These are phyloP conservation scores for Channa argus DNA, from an alignment of 2,113 vertebrate genomes.

Conservation along the genomic window DNA sequence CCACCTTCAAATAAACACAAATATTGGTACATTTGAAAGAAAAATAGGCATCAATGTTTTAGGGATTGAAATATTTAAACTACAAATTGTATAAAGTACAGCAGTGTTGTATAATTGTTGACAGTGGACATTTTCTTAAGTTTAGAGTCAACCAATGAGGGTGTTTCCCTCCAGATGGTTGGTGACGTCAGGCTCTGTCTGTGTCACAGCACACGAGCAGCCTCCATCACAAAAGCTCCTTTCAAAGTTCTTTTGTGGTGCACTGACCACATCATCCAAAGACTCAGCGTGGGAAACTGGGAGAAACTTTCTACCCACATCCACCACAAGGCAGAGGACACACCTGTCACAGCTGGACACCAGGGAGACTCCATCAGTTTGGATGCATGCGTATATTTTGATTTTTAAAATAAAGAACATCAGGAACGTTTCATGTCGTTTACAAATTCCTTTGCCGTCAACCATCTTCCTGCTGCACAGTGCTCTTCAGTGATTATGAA, in stretches of 20 bases:
- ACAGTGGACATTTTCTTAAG: not conserved
- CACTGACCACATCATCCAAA: constrained; percentile 49
- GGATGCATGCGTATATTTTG: too few relatives aligned
- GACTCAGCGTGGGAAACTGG: constrained; percentile 66
- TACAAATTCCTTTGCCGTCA: too few relatives aligned
- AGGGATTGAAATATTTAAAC: not conserved
- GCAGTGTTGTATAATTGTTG: not conserved
- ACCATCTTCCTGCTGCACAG: too few relatives aligned
- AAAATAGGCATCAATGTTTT: not conserved
- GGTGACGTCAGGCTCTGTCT: constrained; percentile 41
- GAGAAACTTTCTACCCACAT: constrained; percentile 51
- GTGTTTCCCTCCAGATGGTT: constrained; percentile 67
- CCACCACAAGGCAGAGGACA: constrained; percentile 10
- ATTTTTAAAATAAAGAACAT: too few relatives aligned
- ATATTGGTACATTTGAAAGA: not conserved
- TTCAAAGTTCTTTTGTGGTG: constrained; percentile 46
- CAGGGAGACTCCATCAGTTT: not conserved
- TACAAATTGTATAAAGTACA: not conserved
- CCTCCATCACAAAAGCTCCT: constrained; percentile 34
- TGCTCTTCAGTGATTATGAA: too few relatives aligned
- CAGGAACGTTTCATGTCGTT: too few relatives aligned
- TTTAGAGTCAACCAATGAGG: not conserved
- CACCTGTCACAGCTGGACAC: constrained; percentile 42
- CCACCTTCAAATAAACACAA: too few relatives aligned
- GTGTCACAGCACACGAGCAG: constrained; percentile 18